These are phyloP conservation scores for Melipona beecheii DNA, from an alignment of 2,888 invertebrate species.

Conservation along the genomic window DNA sequence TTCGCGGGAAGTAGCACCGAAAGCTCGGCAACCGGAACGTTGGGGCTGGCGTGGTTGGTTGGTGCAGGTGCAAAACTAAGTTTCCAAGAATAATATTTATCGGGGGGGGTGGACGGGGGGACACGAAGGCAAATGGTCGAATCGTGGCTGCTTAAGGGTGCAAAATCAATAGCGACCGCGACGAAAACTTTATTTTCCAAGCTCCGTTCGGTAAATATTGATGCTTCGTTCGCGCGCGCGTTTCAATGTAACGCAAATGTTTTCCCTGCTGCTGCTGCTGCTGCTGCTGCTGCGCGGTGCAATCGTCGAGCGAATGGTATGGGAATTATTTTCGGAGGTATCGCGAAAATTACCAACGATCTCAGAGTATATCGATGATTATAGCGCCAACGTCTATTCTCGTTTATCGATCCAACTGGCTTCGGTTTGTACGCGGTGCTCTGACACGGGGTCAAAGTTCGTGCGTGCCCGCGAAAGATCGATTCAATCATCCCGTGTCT, in stretches of 20 bases:
- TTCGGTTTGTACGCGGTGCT: background rate
- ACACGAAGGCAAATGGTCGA: background rate
- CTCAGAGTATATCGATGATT: background rate
- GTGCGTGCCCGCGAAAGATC: constrained; percentile 61
- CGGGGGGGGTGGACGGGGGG: too few relatives aligned
- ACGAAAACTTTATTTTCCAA: constrained; percentile 39
- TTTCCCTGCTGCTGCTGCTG: background rate
- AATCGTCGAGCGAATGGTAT: background rate
- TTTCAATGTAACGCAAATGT: constrained; percentile 25
- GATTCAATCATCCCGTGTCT: constrained; percentile 61
- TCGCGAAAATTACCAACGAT: background rate
- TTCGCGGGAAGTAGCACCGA: background rate
- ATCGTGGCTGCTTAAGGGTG: constrained; percentile 1
- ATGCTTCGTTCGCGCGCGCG: background rate
- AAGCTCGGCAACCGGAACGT: background rate
- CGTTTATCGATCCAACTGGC: background rate
- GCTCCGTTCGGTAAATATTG: constrained; percentile 24
- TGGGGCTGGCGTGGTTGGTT: background rate
- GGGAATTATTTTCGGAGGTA: background rate
- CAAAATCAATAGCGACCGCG: constrained; percentile 34
- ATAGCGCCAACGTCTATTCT: too few relatives aligned
- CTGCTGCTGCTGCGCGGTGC: background rate
- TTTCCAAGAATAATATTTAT: constrained; percentile 36
- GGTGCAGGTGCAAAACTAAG: background rate
- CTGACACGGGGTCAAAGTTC: constrained; percentile 65